These are phyloP conservation scores for Parauchenoglanis ngamensis DNA, from an alignment of 2,797 vertebrate genomes.

Conservation along the genomic window DNA sequence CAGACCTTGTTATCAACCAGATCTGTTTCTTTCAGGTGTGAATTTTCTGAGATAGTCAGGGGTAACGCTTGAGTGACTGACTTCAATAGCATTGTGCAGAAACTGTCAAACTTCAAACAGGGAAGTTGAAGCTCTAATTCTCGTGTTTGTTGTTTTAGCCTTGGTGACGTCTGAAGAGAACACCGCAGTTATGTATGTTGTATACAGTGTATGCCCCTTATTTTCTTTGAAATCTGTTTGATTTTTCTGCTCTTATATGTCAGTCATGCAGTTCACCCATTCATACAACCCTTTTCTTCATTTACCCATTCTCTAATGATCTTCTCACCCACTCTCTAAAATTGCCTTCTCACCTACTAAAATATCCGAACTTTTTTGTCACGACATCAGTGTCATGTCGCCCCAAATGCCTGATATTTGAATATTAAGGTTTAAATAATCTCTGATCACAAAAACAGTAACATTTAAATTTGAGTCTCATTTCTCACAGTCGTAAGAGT, in stretches of 20 bases:
- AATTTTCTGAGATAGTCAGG: slow-evolving; percentile 23
- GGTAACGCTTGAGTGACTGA: not conserved
- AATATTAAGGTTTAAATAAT: slow-evolving; percentile 9
- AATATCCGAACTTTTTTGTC: not conserved
- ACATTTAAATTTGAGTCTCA: not conserved
- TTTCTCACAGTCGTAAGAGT: not conserved
- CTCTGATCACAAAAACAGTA: not conserved
- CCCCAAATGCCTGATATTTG: not conserved
- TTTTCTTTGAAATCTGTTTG: not conserved
- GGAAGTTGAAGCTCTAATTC: slow-evolving; percentile 15
- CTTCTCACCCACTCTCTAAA: not conserved
- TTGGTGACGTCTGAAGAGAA: not conserved
- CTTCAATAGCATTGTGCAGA: not conserved
- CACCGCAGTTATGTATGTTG: not conserved
- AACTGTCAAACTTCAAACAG: slow-evolving; percentile 18
- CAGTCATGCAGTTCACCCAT: not conserved
- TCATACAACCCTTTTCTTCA: not conserved
- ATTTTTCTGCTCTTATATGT: not conserved
- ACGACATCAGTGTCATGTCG: not conserved
- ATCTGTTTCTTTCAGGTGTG: slow-evolving; percentile 16
- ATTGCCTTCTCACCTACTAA: not conserved
- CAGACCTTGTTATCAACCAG: slow-evolving; percentile 1
- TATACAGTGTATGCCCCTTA: not conserved
- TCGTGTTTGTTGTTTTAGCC: not conserved
- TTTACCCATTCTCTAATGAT: not conserved